These are phyloP conservation scores for Sebastes vulpes DNA, from an alignment of 2,797 vertebrate species.

Conservation along the genomic window DNA sequence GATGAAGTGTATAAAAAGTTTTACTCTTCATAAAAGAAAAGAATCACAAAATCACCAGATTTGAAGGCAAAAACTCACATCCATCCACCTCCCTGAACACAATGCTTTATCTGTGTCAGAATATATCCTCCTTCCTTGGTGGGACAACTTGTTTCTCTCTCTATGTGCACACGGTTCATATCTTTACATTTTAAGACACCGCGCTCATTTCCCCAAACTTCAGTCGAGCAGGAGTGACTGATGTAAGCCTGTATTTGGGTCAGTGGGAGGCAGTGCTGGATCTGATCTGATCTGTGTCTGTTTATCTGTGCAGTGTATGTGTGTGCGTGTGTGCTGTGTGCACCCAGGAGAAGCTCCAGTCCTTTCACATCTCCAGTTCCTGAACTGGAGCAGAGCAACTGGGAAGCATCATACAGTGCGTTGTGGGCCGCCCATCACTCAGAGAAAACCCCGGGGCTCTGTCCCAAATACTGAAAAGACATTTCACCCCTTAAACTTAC, in stretches of 20 bases:
- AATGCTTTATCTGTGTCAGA: background rate
- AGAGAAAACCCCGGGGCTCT: constrained; percentile 28
- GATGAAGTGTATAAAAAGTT: background rate
- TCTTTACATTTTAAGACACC: constrained; percentile 5
- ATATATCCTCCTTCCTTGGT: background rate
- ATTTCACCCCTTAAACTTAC: background rate
- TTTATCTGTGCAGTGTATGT: background rate
- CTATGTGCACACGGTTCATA: background rate
- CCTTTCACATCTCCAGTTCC: constrained; percentile 39
- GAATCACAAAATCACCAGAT: background rate
- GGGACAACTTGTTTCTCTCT: background rate
- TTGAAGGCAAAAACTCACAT: background rate
- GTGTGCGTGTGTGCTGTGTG: background rate
- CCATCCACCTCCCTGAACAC: background rate
- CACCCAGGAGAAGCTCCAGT: constrained; percentile 17
- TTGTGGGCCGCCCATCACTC: background rate
- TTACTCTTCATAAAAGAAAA: background rate
- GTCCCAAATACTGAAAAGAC: constrained; percentile 36
- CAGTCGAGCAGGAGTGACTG: background rate
- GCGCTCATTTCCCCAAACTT: constrained; percentile 7
- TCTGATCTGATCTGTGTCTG: constrained; percentile 32
- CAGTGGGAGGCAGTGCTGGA: constrained; percentile 27
- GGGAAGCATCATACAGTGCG: constrained; percentile 7
- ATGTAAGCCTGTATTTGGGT: constrained; percentile 49
- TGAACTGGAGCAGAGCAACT: constrained; percentile 64